phyloP scores from a whole-genome alignment of 2,797 vertebrate species.

The Pogonophryne albipinna region DNA sequence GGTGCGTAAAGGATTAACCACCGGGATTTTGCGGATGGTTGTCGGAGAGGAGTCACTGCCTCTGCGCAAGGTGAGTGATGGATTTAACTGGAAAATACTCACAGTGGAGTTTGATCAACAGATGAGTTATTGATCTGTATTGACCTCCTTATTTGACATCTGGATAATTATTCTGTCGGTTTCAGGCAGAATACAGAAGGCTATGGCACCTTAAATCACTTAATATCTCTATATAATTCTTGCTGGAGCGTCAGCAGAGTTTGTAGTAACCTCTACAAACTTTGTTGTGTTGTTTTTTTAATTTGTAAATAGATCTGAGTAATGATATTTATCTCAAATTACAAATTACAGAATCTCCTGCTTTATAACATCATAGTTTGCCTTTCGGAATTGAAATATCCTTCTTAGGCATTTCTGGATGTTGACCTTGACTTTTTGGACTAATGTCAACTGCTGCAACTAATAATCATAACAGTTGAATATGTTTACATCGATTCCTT shows the following conservation, averaged over 20 bases:
- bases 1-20: slow-evolving; percentile 65
- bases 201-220: slow-evolving; percentile 21
- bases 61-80: slow-evolving; percentile 80
- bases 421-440: background rate
- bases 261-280: slow-evolving; percentile 36
- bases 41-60: slow-evolving; percentile 73
- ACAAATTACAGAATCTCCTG: background rate
- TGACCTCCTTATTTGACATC: slow-evolving; percentile 6
- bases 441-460: background rate
- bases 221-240: background rate
- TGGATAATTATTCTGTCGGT: background rate
- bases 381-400: background rate
- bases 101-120: slow-evolving; percentile 36
- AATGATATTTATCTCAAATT: background rate
- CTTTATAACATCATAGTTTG: background rate
- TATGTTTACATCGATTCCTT: background rate
- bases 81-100: slow-evolving; percentile 3
- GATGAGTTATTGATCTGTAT: slow-evolving; percentile 22
- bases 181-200: background rate
- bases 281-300: background rate
- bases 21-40: slow-evolving; percentile 73
- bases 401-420: background rate
- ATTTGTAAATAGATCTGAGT: background rate
- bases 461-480: too few species aligned
- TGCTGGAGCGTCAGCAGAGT: slow-evolving; percentile 5